These are phyloP conservation scores for Rhegmatorhina hoffmannsi DNA, from an alignment of 2,113 vertebrate species.

Conservation along the genomic window DNA sequence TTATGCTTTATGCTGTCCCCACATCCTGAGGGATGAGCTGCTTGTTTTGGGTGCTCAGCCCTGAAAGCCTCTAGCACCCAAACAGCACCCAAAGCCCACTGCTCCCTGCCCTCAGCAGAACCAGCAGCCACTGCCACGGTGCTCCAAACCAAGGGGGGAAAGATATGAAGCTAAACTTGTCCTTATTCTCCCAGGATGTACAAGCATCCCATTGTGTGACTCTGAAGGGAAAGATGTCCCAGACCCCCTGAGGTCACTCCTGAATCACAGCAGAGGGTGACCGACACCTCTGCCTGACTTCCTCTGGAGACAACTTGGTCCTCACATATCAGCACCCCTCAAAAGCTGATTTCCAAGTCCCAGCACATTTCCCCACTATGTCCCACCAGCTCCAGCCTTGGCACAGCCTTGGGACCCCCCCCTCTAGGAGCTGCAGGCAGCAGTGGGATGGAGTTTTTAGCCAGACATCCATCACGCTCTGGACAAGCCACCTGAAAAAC, in stretches of 20 bases:
- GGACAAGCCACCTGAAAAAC: not conserved
- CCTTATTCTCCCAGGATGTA: too few species aligned
- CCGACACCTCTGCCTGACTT: accelerated
- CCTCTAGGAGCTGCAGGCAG: not conserved
- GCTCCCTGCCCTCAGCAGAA: not conserved
- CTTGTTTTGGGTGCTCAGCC: not conserved
- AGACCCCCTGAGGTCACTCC: accelerated
- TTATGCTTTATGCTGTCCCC: accelerated
- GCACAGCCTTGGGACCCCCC: accelerated
- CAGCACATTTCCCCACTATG: accelerated
- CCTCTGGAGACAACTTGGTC: accelerated
- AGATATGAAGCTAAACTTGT: not conserved
- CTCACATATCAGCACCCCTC: accelerated
- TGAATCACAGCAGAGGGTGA: not conserved
- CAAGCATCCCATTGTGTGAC: accelerated
- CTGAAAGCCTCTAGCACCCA: not conserved
- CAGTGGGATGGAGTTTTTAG: not conserved
- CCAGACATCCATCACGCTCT: accelerated
- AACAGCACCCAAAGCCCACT: too few species aligned
- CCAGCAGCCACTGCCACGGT: accelerated
- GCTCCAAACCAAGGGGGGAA: not conserved
- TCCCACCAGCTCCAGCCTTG: not conserved
- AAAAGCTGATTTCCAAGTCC: not conserved
- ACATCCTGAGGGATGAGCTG: not conserved
- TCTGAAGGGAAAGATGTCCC: not conserved